Base-by-base conservation (phyloP, 2,888 invertebrate species). In the Platycnemis pennipes region DNA sequence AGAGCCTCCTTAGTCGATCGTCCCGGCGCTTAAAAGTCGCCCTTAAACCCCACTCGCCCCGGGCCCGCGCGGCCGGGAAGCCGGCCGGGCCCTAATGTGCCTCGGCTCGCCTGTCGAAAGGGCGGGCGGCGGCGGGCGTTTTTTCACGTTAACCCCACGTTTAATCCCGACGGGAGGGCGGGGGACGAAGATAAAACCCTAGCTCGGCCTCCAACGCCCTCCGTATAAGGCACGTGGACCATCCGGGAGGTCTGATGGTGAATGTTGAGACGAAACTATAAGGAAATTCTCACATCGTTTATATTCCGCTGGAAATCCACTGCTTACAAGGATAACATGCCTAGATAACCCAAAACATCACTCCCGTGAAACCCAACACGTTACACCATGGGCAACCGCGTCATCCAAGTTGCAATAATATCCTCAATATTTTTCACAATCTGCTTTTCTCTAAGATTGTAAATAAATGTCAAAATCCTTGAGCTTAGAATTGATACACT, bases 131-230 rank as follows among this genome's bases (percentile, higher is more conserved):
- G 11, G 37, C 11, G 31, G 1, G 77, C 77, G 77, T 77, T 77
- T 77, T n/a, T 77, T 77, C 77, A 77, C 77, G 77, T 77, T 77
- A 77, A 26, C 77, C 31, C 77, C 77, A 37, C 8, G 77, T 37
- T 77, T 37, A 77, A 77, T 77, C 77, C 77, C 77, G 77, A 37
- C 31, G 31, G 37, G 26, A 63, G 26, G 26, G n/a, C 77, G 77
- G 11, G 77, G 31, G 63, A 8, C 4, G n/a, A 22, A 63, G 22
- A 26, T 4, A 22, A 5, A 63, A 26, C 63, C n/a, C 0, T 63
- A 2, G 26, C 5, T 4, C 63, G n/a, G 63, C 5, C 5, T 22
- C 63, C n/a, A 63, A 3, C 22, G 63, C 63, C 63, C n/a, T n/a
- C n/a, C 77, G 77, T 37, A 77, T 37, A 16, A 37, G 77, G 37